phyloP scores from a whole-genome alignment of 2,113 vertebrate genomes.

The Vulpes vulpes region DNA sequence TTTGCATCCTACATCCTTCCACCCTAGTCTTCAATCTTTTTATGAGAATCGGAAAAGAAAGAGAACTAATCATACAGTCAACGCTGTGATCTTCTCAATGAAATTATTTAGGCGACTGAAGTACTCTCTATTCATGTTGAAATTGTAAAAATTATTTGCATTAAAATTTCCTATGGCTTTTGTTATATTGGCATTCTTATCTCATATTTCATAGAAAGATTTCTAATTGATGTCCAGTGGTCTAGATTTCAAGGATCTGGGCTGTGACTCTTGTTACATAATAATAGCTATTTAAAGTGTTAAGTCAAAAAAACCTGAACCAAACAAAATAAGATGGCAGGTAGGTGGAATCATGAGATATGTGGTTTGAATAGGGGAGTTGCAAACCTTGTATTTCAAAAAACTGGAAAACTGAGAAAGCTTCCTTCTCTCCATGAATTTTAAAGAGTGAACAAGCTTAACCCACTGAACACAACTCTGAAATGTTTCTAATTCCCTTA shows the following conservation, averaged over 20 bases:
- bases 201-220: neutral
- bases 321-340: neutral
- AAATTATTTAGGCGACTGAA: slow-evolving; percentile 6
- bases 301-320: slow-evolving; percentile 25
- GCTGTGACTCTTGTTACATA: neutral
- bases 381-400: neutral
- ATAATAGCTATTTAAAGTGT: neutral
- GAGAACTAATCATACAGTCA: neutral
- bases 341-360: neutral
- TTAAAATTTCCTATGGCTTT: neutral
- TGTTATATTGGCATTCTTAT: neutral
- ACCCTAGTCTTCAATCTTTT: neutral
- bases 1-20: neutral
- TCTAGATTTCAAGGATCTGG: slow-evolving; percentile 42
- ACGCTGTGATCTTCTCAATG: neutral
- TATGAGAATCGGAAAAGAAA: neutral
- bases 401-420: slow-evolving; percentile 58
- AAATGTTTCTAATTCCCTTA: slow-evolving; percentile 83
- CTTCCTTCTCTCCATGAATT: slow-evolving; percentile 66
- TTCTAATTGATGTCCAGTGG: neutral
- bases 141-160: neutral
- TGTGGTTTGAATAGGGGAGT: neutral
- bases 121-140: neutral
- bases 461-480: slow-evolving; percentile 78
- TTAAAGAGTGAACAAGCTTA: slow-evolving; percentile 78